These are phyloP conservation scores for Doryteuthis pealeii DNA, from an alignment of 1,140 invertebrate species.

Conservation along the genomic window DNA sequence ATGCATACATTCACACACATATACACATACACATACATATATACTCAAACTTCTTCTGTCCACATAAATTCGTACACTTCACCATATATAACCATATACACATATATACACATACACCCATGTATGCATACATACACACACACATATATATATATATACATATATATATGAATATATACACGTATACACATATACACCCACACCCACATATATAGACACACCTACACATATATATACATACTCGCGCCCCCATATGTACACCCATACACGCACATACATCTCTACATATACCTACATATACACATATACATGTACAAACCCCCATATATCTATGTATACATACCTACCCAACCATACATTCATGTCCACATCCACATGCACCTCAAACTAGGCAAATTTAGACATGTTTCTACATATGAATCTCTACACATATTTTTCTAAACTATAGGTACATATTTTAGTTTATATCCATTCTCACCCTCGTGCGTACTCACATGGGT, in stretches of 20 bases:
- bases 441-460: too few species aligned
- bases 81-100: too few species aligned
- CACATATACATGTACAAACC: neutral
- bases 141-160: neutral
- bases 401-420: too few species aligned
- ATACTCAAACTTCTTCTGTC: too few species aligned
- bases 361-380: too few species aligned
- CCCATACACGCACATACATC: neutral
- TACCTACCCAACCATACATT: too few species aligned
- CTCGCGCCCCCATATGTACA: neutral
- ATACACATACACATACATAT: too few species aligned
- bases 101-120: neutral
- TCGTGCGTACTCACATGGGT: too few species aligned
- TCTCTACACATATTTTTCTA: too few species aligned
- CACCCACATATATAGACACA: neutral
- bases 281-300: neutral
- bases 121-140: neutral
- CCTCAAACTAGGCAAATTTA: neutral
- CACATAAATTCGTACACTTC: neutral
- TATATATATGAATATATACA: neutral
- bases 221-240: neutral
- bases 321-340: neutral
- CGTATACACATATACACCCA: neutral
- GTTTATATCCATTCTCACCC: too few species aligned
- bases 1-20: too few species aligned